Base-by-base conservation (phyloP, 2,888 invertebrate species). In the Chelonus formosanus region DNA sequence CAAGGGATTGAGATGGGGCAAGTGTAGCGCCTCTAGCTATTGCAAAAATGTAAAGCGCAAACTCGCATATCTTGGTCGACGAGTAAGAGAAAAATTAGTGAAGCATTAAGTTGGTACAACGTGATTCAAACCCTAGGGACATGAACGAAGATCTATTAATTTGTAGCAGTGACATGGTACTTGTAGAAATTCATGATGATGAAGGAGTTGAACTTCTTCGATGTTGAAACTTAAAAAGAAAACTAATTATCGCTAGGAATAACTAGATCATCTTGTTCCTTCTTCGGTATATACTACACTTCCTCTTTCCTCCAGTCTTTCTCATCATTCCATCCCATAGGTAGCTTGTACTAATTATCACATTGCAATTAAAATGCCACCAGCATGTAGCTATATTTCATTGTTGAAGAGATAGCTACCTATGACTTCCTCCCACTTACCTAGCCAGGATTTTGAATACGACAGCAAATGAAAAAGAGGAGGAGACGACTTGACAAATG, bases 1-100 rank as follows among this genome's bases (percentile, higher is more conserved):
- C 63, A 32, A 45, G 68, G 50, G 65, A 65, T 47, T 45, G 61
- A 63, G 47, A 56, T 48, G 43, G 44, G 53, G 47, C 53, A 43
- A 62, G 34, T 45, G 20, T 56, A 63, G 53, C 53, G 54, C 65
- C 40, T 6, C 40, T 34, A 36, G 50, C 40, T 44, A 59, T 67
- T 48, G 47, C 47, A 55, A 53, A 60, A 50, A 55, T 60, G 10
- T 55, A 31, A 54, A 60, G 44, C 40, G 40, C 44, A 35, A 34
- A 50, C 43, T 52, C 35, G 45, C n/a, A 52, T 32, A 52, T 32
- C 31, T 52, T 32, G 8, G 32, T 34, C 32, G 32, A 48, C 20
- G 40, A 40, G 20, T 7, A 44, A 48, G 48, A 48, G 20, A 20
- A 48, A 48, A 20, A 48, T 20, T 20, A 20, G 48, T 20, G 48